Evolutionary conservation across 1,140 invertebrate species (phyloP).

Genomic region (Aphelinus certus): DNA sequence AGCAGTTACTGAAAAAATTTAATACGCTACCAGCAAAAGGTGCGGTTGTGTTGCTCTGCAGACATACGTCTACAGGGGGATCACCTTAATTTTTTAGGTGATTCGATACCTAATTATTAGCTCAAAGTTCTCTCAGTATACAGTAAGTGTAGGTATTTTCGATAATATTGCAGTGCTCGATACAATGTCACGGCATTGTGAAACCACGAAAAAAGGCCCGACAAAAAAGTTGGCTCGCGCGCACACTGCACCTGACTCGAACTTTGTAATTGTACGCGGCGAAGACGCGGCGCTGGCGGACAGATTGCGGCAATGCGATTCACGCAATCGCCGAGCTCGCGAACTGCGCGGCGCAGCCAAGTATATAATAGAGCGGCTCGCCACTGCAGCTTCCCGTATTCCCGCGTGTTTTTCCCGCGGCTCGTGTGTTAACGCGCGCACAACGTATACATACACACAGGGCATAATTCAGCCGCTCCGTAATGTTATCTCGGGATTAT

Average conservation of each 20-base stretch:
- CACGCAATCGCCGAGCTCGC: neutral
- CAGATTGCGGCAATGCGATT: conserved; percentile 12
- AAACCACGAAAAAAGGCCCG: too few relatives aligned
- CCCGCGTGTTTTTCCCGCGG: neutral
- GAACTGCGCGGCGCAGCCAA: neutral
- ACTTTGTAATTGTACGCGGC: neutral
- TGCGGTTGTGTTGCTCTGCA: too few relatives aligned
- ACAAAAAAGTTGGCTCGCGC: too few relatives aligned
- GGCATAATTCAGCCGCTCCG: conserved; percentile 42
- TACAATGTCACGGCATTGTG: too few relatives aligned
- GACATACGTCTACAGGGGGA: too few relatives aligned
- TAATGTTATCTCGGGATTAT: conserved; percentile 45
- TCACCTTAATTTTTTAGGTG: too few relatives aligned
- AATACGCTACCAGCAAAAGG: too few relatives aligned
- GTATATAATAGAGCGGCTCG: neutral
- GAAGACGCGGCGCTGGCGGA: neutral
- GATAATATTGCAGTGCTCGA: too few relatives aligned
- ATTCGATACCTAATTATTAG: too few relatives aligned
- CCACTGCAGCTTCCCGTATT: conserved; percentile 7
- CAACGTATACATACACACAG: conserved; percentile 40
- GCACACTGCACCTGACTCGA: neutral
- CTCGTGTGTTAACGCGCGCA: conserved; percentile 1
- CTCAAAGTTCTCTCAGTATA: too few relatives aligned
- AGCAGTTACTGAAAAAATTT: too few relatives aligned
- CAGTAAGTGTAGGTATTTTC: too few relatives aligned